Evolutionary conservation across 2,888 invertebrate genomes (phyloP), one percentile per base, ranked within the genome.

Genomic region (Ophion slaviceki): DNA sequence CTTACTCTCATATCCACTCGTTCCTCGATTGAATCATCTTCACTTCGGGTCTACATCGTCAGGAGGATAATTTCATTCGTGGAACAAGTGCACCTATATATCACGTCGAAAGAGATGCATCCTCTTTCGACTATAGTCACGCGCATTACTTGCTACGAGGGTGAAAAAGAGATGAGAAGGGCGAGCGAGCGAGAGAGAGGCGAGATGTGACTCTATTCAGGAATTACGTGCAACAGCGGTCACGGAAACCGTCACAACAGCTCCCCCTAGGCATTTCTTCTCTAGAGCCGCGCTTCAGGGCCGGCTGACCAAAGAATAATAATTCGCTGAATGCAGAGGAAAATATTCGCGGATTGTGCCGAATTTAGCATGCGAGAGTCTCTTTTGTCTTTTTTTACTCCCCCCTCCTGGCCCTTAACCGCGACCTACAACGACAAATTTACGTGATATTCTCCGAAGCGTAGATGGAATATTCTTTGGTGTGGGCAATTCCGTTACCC

Each of bases 101-200:
- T 32, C 59, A 77, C 78, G 78, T 84, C 45, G 66, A 78, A 85
- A 84, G 88, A 87, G 87, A 84, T 86, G 80, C 83, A 72, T 64
- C 82, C 86, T 78, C 82, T 82, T 78, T 82, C 61, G 64, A 78
- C 80, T 67, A 70, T 75, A 84, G 80, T 80, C 75, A 84, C 80
- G 75, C 40, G 75, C 84, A 59, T 61, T 67, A 47, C 45, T 68
- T 61, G 47, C 45, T 6, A n/a, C 14, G 47, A 79, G 53, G 28
- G 47, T 66, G 17, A 32, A 64, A 76, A 64, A 72, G 47, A 36
- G 47, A 47, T 47, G 47, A 2, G 11, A 47, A 79, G 64, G 45
- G 47, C 47, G 17, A 14, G 28, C 64, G 28, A 67, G 47, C 36
- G 57, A 47, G 24, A 17, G 17, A 24, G 53, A 14, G n/a, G n/a